Percentiles rank a stretch among this genome's conserved stretches.
Conservation (phyloP, 2,113 vertebrate species). For the Vombatus ursinus region DNA sequence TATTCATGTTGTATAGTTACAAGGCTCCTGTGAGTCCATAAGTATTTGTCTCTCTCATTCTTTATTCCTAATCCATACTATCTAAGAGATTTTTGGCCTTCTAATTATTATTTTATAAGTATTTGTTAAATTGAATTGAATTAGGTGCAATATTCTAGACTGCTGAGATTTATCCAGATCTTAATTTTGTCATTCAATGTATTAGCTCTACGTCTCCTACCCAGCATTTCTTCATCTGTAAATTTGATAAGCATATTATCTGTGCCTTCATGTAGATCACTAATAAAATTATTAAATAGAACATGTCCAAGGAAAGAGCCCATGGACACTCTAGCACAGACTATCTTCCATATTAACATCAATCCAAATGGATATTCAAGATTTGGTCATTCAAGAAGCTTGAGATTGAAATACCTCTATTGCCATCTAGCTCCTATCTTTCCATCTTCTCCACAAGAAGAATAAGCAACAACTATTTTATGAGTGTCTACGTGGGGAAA, state of each 20-base stretch:
- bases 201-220: not conserved
- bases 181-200: not conserved
- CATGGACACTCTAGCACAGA: not conserved
- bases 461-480: not conserved
- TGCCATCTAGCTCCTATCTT: not conserved
- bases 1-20: not conserved
- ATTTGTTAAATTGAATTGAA: not conserved
- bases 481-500: not conserved
- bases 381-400: not conserved
- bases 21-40: not conserved
- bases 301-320: not conserved
- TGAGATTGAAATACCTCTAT: not conserved
- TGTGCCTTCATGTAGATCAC: not conserved
- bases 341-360: not conserved
- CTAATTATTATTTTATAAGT: not conserved
- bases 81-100: not conserved
- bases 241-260: not conserved
- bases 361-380: not conserved
- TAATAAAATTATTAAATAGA: not conserved
- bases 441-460: not conserved
- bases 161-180: not conserved
- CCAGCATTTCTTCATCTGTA: not conserved
- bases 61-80: not conserved
- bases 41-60: not conserved
- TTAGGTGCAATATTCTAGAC: not conserved